Base-by-base conservation (phyloP, 2,888 invertebrate genomes). In the Chydorus sphaericus region DNA sequence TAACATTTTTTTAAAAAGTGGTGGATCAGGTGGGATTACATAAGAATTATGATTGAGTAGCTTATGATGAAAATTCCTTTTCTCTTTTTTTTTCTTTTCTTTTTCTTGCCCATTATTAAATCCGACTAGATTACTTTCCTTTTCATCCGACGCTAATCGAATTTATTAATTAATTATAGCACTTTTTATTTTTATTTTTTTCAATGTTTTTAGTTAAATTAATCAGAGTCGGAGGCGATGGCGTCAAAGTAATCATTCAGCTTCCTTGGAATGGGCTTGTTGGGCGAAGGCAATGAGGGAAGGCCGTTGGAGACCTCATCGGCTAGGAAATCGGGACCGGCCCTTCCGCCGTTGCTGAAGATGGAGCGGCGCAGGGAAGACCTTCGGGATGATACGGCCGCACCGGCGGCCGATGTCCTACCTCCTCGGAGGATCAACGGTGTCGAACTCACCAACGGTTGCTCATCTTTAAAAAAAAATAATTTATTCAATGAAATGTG, bases 201-300 rank as follows among this genome's bases (percentile, higher is more conserved):
- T 44, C 26, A 26, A 14, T 14, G 18, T 26, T 44, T 6, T 4
- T 26, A 44, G 23, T 11, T 44, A 28, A 5, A 44, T 30, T 16
- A 50, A 29, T 52, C 52, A 16, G 52, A 52, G 36, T 52, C 52
- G 36, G 52, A 52, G 33, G 20, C 52, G 20, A 52, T 52, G 18
- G 52, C 31, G 36, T 52, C 52, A 52, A 52, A 52, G 36, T 33
- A 33, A 52, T 33, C 33, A 29, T 36, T 52, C 20, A 52, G 26
- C 10, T 52, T 52, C 3, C 52, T 16, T 5, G 52, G 52, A 18
- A 36, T 52, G 10, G 52, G 52, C 18, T 31, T 52, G 26, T 18
- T 36, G 18, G 33, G 50, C 20, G 30, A 29, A 14, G n/a, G 20
- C 23, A 20, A 31, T 4, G 30, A 31, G 26, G 30, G 18, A 16